These are phyloP conservation scores for Sesia bembeciformis DNA, from an alignment of 2,888 invertebrate genomes.

Conservation along the genomic window DNA sequence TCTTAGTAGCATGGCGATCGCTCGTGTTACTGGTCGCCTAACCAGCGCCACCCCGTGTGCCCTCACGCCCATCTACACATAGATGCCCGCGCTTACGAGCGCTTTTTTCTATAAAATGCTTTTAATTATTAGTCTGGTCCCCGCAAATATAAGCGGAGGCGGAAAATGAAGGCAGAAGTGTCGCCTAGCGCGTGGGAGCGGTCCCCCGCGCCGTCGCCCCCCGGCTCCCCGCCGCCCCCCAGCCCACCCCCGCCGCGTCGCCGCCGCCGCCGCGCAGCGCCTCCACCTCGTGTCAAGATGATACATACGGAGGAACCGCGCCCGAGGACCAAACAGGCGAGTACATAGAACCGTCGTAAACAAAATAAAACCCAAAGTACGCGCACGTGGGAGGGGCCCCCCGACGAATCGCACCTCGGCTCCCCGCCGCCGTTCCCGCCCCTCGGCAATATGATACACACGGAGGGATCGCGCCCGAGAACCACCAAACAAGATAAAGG, in stretches of 20 bases:
- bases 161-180: conserved; percentile 76
- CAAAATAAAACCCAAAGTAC: too few relatives aligned
- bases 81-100: too few relatives aligned
- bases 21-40: too few relatives aligned
- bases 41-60: too few relatives aligned
- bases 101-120: too few relatives aligned
- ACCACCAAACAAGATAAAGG: too few relatives aligned
- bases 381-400: conserved; percentile 1
- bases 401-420: too few relatives aligned
- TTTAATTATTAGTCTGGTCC: conserved; percentile 74
- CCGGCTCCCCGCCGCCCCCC: conserved; percentile 56
- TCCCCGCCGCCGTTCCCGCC: background rate
- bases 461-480: conserved; percentile 46
- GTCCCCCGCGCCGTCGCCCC: conserved; percentile 10
- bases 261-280: conserved; percentile 10
- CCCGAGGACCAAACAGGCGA: conserved; percentile 78
- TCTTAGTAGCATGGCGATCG: too few relatives aligned
- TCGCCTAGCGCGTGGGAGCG: conserved; percentile 23
- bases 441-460: conserved; percentile 81
- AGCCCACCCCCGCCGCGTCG: conserved; percentile 15
- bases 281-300: conserved; percentile 66
- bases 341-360: too few relatives aligned
- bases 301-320: conserved; percentile 79
- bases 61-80: too few relatives aligned
- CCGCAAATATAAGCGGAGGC: conserved; percentile 85